Evolutionary conservation across 2,797 vertebrate genomes (phyloP).

Genomic region (Myotis planiceps): DNA sequence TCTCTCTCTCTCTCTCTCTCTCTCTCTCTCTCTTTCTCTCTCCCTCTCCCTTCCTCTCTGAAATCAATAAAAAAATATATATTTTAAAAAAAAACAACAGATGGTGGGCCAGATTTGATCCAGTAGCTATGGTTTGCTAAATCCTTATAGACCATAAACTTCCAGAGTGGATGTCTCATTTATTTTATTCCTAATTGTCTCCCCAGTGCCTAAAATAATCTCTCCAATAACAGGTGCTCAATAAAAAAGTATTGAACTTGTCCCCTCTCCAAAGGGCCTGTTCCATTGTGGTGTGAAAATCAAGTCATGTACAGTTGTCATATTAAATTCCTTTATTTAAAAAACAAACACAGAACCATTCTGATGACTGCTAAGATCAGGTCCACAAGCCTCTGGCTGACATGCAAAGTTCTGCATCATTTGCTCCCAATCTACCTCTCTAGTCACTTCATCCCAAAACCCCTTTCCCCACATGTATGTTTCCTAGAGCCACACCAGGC

Average conservation of each 20-base stretch:
- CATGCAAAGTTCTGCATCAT: not conserved
- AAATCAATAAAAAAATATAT: no score
- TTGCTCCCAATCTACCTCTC: not conserved
- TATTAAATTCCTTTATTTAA: not conserved
- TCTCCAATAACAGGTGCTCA: not conserved
- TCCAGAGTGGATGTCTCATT: not conserved
- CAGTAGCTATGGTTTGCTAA: not conserved
- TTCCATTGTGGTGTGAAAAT: not conserved
- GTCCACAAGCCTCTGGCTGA: not conserved
- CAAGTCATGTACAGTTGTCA: not conserved
- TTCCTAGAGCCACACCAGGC: not conserved
- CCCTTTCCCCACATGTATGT: not conserved
- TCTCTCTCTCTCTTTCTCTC: no score
- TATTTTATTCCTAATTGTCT: slow-evolving; percentile 4
- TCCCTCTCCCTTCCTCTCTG: no score
- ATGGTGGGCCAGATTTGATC: not conserved
- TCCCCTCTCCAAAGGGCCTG: not conserved
- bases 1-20: no score
- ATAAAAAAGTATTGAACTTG: not conserved
- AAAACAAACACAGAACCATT: not conserved
- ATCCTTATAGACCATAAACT: not conserved
- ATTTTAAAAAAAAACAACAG: not conserved
- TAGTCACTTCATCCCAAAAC: not conserved
- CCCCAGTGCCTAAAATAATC: not conserved
- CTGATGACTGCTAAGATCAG: not conserved